Conservation (phyloP, 1,140 invertebrate species). For the Leptinotarsa undecemlineata region DNA sequence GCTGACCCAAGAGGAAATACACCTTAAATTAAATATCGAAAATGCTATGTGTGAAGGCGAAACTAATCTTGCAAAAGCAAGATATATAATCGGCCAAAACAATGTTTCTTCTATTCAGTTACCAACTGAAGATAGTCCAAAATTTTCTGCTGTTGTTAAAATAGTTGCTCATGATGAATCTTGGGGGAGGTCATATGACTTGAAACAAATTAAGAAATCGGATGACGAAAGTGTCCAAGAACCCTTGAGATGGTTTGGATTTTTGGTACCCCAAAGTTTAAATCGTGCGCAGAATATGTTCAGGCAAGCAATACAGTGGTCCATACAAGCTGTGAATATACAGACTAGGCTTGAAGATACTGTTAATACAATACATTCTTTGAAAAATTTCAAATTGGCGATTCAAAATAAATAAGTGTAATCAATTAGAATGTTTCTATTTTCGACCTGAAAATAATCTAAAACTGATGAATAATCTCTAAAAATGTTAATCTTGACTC, state of each 20-base stretch:
- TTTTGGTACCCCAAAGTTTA: slow-evolving; percentile 72
- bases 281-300: slow-evolving; percentile 69
- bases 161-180: slow-evolving; percentile 53
- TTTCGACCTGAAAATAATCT: no score
- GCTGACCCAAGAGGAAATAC: slow-evolving; percentile 70
- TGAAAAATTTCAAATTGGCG: slow-evolving; percentile 52
- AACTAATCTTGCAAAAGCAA: slow-evolving; percentile 70
- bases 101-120: slow-evolving; percentile 67
- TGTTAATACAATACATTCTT: slow-evolving; percentile 53
- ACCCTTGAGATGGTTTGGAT: slow-evolving; percentile 76
- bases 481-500: no score
- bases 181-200: slow-evolving; percentile 47
- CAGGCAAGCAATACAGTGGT: slow-evolving; percentile 64
- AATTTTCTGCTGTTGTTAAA: slow-evolving; percentile 61
- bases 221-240: slow-evolving; percentile 57
- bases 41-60: slow-evolving; percentile 65
- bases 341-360: slow-evolving; percentile 61
- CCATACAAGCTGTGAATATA: slow-evolving; percentile 67
- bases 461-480: no score
- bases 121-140: slow-evolving; percentile 63
- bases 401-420: background rate
- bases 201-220: slow-evolving; percentile 44
- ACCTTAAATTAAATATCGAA: slow-evolving; percentile 67
- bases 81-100: slow-evolving; percentile 73
- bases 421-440: no score